Base-by-base conservation (phyloP, 2,113 vertebrate species). In the Hemibagrus wyckioides region DNA sequence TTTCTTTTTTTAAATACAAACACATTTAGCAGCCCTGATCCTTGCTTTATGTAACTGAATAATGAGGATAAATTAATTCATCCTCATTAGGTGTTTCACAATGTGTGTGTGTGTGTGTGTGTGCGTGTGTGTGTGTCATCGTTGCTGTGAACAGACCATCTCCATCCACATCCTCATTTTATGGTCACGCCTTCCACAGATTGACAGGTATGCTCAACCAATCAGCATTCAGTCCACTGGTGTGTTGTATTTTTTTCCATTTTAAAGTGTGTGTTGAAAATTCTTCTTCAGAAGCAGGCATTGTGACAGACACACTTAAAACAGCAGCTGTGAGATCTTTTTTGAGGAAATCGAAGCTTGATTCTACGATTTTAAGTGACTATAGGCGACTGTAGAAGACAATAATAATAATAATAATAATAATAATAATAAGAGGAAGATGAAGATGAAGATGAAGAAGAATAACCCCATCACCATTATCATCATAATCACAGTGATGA, bases 201-300 rank as follows among this genome's bases (percentile, higher is more conserved):
- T 71, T 88, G 69, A 65, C 48, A 65, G 87, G 84, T 85, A 88
- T 81, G 87, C 81, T 85, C 87, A 88, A 19, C 77, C 84, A 88
- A 63, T 48, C 67, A 82, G 9, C 61, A 61, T 80, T 59, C 14
- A n/a, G 28, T 71, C 75, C 30, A 44, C 63, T 23, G 17, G 19
- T 79, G 36, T 71, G 61, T 52, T 52, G 8, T 36, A 8, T 36
- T 33, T 11, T 3, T 41, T 11, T 59, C 11, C 17, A 15, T 5
- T 82, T 48, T 63, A 63, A 63, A 59, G 39, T 48, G 41, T 73
- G 48, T 33, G 50, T 79, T 52, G n/a, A n/a, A 54, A 6, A 54
- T 54, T 33, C 2, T 30, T n/a, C 28, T 77, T 76, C 48, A 10
- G 11, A 76, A 76, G 6, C 21, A 73, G 36, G 73, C 73, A 75